Conservation (phyloP, 2,888 invertebrate genomes). For the Cremastinae sp. region DNA sequence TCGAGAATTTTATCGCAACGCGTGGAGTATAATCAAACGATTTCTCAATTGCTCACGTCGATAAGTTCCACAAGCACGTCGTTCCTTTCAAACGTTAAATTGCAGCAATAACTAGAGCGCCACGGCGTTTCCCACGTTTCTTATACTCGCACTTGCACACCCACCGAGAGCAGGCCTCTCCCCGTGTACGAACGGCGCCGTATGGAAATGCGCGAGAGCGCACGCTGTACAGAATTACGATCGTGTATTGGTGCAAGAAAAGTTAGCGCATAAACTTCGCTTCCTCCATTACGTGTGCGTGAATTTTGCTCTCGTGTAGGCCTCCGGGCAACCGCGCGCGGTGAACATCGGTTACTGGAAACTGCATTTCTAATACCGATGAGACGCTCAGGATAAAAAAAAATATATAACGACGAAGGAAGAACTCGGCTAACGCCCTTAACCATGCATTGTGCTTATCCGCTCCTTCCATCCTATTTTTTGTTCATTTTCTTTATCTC, state of each 20-base stretch:
- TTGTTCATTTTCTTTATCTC: neutral
- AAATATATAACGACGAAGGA: conserved; percentile 10
- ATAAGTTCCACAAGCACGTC: conserved; percentile 60
- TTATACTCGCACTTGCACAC: neutral
- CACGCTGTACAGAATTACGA: conserved; percentile 40
- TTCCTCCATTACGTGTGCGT: conserved; percentile 64
- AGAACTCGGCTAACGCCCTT: neutral
- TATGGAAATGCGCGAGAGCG: conserved; percentile 1
- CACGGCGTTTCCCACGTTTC: conserved; percentile 55
- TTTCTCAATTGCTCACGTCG: conserved; percentile 59
- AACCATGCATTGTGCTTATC: no score
- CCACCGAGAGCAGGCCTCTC: neutral
- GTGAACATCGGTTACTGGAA: conserved; percentile 53
- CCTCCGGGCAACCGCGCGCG: conserved; percentile 32
- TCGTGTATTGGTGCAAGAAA: conserved; percentile 47
- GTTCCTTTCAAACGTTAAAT: conserved; percentile 60
- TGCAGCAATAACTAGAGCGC: conserved; percentile 61
- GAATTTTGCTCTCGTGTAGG: conserved; percentile 55
- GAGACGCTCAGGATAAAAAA: conserved; percentile 8
- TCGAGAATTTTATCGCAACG: conserved; percentile 14
- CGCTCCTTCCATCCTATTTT: neutral
- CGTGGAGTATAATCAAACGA: conserved; percentile 55
- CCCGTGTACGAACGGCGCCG: neutral
- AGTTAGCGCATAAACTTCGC: conserved; percentile 66
- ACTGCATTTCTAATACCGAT: conserved; percentile 54